Evolutionary conservation across 2,888 invertebrate species (phyloP).

Genomic region (Scrobipalpa atriplicella): DNA sequence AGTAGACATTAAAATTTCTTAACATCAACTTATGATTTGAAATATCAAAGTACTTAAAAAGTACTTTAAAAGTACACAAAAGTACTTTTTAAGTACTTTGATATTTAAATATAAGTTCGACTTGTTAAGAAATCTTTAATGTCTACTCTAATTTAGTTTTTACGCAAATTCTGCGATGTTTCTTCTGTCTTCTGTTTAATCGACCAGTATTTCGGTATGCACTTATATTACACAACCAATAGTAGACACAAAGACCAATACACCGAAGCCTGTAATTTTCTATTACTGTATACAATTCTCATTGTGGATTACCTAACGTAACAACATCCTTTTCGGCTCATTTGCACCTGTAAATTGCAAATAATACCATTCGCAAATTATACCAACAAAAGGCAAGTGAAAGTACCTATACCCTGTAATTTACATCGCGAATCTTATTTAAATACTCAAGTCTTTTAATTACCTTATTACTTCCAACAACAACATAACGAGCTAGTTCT

Average conservation of each 20-base stretch:
- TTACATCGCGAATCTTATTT: conserved; percentile 49
- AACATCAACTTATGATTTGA: too few relatives aligned
- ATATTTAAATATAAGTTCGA: too few relatives aligned
- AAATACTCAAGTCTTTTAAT: conserved; percentile 47
- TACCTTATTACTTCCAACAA: conserved; percentile 51
- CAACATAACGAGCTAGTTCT: conserved; percentile 35
- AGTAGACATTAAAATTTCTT: too few relatives aligned
- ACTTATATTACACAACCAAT: neutral
- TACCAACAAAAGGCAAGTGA: conserved; percentile 41
- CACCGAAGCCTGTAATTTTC: neutral
- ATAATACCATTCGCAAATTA: conserved; percentile 3
- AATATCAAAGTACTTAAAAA: too few relatives aligned
- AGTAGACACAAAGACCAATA: neutral
- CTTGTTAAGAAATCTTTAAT: too few relatives aligned
- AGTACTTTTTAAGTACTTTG: too few relatives aligned
- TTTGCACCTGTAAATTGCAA: conserved; percentile 10
- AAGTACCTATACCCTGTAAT: conserved; percentile 38
- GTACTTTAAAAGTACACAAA: too few relatives aligned
- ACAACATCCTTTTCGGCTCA: conserved; percentile 1
- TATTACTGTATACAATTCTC: neutral
- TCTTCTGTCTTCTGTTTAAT: too few relatives aligned
- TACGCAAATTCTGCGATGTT: too few relatives aligned
- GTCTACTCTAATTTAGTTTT: too few relatives aligned
- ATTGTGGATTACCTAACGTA: conserved; percentile 11
- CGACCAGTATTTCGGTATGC: too few relatives aligned